Percentiles rank a stretch among this genome's conserved stretches.
These are phyloP conservation scores for Mola mola DNA, from an alignment of 2,113 vertebrate genomes.

Conservation along the genomic window DNA sequence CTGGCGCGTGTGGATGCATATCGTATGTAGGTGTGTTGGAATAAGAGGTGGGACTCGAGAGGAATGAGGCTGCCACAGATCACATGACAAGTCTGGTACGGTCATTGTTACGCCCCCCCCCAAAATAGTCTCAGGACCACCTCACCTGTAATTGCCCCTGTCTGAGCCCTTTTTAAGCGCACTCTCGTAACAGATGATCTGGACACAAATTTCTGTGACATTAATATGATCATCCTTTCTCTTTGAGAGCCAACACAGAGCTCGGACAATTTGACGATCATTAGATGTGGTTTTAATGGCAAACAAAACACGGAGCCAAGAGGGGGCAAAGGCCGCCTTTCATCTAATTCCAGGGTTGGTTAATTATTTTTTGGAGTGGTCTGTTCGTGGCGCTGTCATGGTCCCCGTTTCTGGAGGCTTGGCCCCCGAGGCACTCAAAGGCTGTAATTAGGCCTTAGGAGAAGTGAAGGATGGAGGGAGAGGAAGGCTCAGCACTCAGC, in stretches of 20 bases:
- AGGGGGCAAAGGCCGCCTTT: slow-evolving; percentile 62
- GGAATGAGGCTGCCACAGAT: slow-evolving; percentile 53
- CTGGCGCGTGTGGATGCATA: slow-evolving; percentile 1
- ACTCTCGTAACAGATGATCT: slow-evolving; percentile 34
- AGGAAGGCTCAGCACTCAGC: slow-evolving; percentile 61
- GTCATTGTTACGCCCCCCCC: slow-evolving; percentile 46
- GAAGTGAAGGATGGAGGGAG: slow-evolving; percentile 48
- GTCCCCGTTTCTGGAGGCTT: slow-evolving; percentile 61
- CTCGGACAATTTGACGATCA: slow-evolving; percentile 50
- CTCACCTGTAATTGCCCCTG: slow-evolving; percentile 47
- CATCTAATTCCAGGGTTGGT: slow-evolving; percentile 57
- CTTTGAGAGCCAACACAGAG: slow-evolving; percentile 51
- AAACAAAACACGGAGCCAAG: slow-evolving; percentile 41
- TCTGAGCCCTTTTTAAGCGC: slow-evolving; percentile 33
- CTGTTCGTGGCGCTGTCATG: slow-evolving; percentile 52
- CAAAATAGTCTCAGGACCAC: slow-evolving; percentile 45
- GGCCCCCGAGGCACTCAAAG: slow-evolving; percentile 56
- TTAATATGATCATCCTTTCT: slow-evolving; percentile 53
- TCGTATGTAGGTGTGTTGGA: slow-evolving; percentile 31
- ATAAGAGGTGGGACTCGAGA: slow-evolving; percentile 12
- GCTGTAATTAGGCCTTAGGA: slow-evolving; percentile 72
- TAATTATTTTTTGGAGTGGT: slow-evolving; percentile 59
- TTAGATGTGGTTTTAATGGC: slow-evolving; percentile 45
- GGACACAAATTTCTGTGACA: slow-evolving; percentile 41
- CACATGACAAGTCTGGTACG: slow-evolving; percentile 57